Conservation (phyloP, 2,888 invertebrate genomes). For the Pyrrhosoma nymphula region DNA sequence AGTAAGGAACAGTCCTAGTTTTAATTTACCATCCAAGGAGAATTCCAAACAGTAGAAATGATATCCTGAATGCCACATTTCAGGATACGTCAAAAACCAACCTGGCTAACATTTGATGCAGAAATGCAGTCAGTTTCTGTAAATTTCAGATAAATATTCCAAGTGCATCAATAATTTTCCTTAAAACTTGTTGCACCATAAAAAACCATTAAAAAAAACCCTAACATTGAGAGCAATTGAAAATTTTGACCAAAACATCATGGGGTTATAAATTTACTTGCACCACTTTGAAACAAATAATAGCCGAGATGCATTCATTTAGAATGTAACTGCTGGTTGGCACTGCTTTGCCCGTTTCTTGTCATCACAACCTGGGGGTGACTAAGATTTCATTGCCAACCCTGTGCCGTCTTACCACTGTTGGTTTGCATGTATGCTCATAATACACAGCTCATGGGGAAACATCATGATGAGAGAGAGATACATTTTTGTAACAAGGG, state of each 20-base stretch:
- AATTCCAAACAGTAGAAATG: background rate
- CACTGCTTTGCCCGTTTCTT: background rate
- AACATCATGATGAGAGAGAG: slow-evolving; percentile 51
- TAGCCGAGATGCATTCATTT: background rate
- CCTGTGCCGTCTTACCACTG: background rate
- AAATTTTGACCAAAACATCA: background rate
- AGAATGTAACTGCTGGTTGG: background rate
- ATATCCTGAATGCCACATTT: slow-evolving; percentile 20
- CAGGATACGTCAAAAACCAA: background rate
- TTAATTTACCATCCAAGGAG: background rate
- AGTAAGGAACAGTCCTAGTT: background rate
- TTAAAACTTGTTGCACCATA: background rate
- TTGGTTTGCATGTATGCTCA: slow-evolving; percentile 35
- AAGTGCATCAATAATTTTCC: background rate
- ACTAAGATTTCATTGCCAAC: background rate
- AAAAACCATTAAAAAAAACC: background rate
- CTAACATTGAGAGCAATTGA: background rate
- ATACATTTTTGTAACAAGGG: slow-evolving; percentile 34
- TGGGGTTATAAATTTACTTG: background rate
- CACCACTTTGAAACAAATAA: background rate
- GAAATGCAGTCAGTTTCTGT: background rate
- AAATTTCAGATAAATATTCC: background rate
- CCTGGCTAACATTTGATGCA: background rate
- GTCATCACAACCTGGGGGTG: background rate
- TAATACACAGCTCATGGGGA: slow-evolving; percentile 58